phyloP scores from a whole-genome alignment of 2,797 vertebrate species.

The Falco rusticolus region DNA sequence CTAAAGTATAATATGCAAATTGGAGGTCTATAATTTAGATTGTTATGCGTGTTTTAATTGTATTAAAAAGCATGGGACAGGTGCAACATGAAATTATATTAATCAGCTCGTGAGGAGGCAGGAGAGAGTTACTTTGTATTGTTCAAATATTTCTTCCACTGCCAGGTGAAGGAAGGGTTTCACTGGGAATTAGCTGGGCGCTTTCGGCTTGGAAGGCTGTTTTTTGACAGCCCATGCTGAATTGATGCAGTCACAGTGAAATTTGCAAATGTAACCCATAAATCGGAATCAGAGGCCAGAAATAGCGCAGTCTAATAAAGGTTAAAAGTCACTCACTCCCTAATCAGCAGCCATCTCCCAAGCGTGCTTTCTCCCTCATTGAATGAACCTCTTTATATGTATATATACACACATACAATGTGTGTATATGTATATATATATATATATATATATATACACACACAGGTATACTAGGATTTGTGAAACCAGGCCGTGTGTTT shows the following conservation, averaged over 20 bases:
- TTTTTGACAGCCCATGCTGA: not conserved
- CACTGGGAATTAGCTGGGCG: not conserved
- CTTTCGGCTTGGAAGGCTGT: not conserved
- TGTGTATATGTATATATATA: too few species aligned
- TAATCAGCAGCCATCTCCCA: not conserved
- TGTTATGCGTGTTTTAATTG: not conserved
- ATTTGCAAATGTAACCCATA: not conserved
- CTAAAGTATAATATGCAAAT: constrained; percentile 15
- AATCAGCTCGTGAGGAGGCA: not conserved
- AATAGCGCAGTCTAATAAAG: not conserved
- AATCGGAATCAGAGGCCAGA: not conserved
- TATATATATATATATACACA: too few species aligned
- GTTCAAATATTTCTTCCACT: not conserved
- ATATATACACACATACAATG: too few species aligned
- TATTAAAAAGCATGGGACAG: not conserved
- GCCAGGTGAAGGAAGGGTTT: not conserved
- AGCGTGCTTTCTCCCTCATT: not conserved
- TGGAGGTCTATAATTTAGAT: constrained; percentile 3
- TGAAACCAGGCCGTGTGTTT: not conserved
- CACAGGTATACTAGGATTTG: not conserved
- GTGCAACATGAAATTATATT: constrained; percentile 3
- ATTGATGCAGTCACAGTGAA: not conserved
- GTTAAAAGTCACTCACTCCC: not conserved
- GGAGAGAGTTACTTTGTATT: not conserved
- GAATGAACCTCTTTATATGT: not conserved